Base-by-base conservation (phyloP, 2,113 vertebrate genomes). In the Syngnathus floridae region DNA sequence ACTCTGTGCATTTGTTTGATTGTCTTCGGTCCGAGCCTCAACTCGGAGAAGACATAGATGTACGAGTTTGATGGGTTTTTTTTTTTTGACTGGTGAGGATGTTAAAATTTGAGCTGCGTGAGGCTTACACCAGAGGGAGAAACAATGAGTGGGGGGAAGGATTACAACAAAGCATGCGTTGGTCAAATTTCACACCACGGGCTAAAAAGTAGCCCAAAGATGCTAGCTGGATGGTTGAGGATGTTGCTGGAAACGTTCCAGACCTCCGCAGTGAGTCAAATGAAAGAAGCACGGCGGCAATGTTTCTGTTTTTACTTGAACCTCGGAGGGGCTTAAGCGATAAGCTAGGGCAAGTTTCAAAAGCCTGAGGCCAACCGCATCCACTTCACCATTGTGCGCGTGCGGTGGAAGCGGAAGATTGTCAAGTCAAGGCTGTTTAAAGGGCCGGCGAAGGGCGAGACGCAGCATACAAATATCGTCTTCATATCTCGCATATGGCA, bases 301-400 rank as follows among this genome's bases (percentile, higher is more conserved):
- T 21, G 62, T 77, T 85, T 80, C 67, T 81, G 85, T 87, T 85
- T 80, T 77, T 75, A 81, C 83, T 79, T 81, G 81, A 85, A 74
- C 70, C 26, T 31, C 26, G 36, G 71, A 64, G 72, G 60, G 69
- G 76, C 64, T 72, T n/a, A 66, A 62, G 51, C 3, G 82, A 83
- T 82, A 68, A 80, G 80, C 76, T 22, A 64, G 52, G 78, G 81
- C 75, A 78, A 51, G 76, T 79, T 72, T 71, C 38, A 69, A 62
- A 64, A 74, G 74, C 82, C 78, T 0, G 59, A 74, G 82, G 76
- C 75, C 77, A 57, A 43, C 55, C 62, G 77, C 73, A 76, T 70
- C 69, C 67, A 38, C 71, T 69, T 63, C n/a, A 41, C 67, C 55
- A 11, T 46, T 7, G 12, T 17, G 60, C 74, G 61, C 57, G 61